Conservation (phyloP, 2,888 invertebrate species). For the Archips crataeganus region DNA sequence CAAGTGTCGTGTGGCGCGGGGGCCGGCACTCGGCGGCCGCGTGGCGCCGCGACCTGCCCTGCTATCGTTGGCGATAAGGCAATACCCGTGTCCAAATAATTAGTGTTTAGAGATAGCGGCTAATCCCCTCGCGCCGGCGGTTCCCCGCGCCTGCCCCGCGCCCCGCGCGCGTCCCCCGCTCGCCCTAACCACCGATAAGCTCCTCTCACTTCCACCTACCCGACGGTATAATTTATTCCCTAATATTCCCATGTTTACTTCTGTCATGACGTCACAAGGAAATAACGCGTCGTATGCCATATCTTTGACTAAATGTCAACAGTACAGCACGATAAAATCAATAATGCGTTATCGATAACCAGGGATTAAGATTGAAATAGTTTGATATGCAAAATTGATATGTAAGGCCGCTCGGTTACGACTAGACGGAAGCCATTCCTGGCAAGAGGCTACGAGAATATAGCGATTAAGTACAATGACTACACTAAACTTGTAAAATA, state of each 20-base stretch:
- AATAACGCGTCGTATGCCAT: neutral
- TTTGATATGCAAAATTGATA: neutral
- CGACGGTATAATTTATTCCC: neutral
- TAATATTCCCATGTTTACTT: neutral
- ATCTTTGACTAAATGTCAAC: slow-evolving; percentile 9
- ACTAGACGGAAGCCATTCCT: neutral
- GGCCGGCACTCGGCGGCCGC: slow-evolving; percentile 9
- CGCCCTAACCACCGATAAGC: slow-evolving; percentile 6
- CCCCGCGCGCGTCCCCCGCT: slow-evolving; percentile 30
- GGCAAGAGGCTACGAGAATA: neutral
- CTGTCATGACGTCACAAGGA: slow-evolving; percentile 16
- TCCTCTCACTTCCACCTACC: neutral
- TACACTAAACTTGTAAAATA: no score
- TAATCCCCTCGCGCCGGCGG: slow-evolving; percentile 23
- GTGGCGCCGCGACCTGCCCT: neutral
- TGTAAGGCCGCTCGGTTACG: neutral
- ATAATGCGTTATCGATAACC: slow-evolving; percentile 1
- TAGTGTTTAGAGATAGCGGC: slow-evolving; percentile 4
- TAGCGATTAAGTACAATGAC: no score
- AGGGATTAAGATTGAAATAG: slow-evolving; percentile 11
- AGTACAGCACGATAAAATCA: slow-evolving; percentile 2
- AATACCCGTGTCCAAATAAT: slow-evolving; percentile 1
- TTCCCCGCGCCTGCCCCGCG: slow-evolving; percentile 42
- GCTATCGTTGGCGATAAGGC: slow-evolving; percentile 12
- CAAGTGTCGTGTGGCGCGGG: no score